phyloP scores from a whole-genome alignment of 2,797 vertebrate genomes.

The Anguilla anguilla region DNA sequence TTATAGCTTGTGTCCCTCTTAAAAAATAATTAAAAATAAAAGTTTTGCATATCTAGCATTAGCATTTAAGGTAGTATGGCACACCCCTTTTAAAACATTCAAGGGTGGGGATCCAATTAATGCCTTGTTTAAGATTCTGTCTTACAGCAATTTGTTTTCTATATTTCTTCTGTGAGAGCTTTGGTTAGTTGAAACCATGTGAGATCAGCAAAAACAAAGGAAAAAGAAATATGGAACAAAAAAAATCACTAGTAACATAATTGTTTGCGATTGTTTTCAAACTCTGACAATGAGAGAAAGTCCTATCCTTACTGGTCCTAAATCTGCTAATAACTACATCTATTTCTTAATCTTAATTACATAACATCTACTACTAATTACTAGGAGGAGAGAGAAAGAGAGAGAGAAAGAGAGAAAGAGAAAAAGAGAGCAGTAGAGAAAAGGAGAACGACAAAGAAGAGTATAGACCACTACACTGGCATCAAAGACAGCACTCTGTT shows the following conservation, averaged over 20 bases:
- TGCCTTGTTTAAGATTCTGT: slow-evolving; percentile 62
- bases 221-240: slow-evolving; percentile 42
- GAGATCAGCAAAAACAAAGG: slow-evolving; percentile 73
- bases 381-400: slow-evolving; percentile 76
- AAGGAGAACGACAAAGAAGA: slow-evolving; percentile 64
- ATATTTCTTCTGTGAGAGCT: slow-evolving; percentile 73
- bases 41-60: slow-evolving; percentile 87
- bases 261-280: slow-evolving; percentile 74
- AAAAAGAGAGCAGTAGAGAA: slow-evolving; percentile 45
- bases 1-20: slow-evolving; percentile 92
- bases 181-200: slow-evolving; percentile 86
- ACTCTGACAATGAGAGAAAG: slow-evolving; percentile 80
- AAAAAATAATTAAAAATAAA: slow-evolving; percentile 85
- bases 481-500: slow-evolving; percentile 84
- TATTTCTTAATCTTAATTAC: slow-evolving; percentile 86
- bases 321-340: slow-evolving; percentile 86
- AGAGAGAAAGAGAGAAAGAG: slow-evolving; percentile 49
- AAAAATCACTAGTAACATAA: slow-evolving; percentile 72
- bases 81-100: slow-evolving; percentile 88
- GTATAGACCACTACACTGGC: slow-evolving; percentile 81
- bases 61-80: slow-evolving; percentile 99
- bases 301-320: slow-evolving; percentile 96
- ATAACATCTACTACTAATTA: slow-evolving; percentile 87
- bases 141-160: slow-evolving; percentile 71
- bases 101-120: slow-evolving; percentile 79